phyloP scores from a whole-genome alignment of 2,113 vertebrate genomes.

The Sclerurus mexicanus region DNA sequence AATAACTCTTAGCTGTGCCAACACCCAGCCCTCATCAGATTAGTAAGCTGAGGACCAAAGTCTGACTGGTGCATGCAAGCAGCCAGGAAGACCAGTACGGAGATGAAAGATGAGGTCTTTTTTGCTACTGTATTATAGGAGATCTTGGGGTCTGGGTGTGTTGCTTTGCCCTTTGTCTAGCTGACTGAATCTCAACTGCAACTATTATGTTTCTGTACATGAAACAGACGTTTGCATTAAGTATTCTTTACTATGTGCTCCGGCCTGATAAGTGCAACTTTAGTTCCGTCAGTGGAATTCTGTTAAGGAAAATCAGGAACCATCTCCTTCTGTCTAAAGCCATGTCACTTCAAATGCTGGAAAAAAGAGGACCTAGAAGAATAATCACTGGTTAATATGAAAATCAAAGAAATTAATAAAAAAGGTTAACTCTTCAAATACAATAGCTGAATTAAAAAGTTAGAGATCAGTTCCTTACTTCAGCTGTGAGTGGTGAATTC shows the following conservation, averaged over 20 bases:
- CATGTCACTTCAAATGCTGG: background rate
- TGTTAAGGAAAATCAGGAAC: background rate
- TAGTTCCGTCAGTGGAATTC: background rate
- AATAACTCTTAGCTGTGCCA: background rate
- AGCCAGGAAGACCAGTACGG: background rate
- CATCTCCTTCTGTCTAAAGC: background rate
- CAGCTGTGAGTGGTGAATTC: background rate
- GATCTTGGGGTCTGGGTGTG: background rate
- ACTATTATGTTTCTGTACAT: background rate
- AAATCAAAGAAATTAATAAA: background rate
- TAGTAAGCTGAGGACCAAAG: background rate
- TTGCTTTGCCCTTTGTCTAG: background rate
- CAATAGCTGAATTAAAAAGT: background rate
- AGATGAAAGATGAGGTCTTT: background rate
- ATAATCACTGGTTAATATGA: background rate
- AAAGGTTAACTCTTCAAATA: background rate
- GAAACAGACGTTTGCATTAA: background rate
- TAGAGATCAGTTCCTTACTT: background rate
- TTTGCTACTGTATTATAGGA: background rate
- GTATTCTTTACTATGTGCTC: background rate
- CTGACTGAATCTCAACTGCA: background rate
- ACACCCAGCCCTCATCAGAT: fast-evolving
- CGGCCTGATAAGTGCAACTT: background rate
- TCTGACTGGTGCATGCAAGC: background rate
- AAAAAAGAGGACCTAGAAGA: background rate